Conservation (phyloP, 2,888 invertebrate species). For the Xanthia icteritia region DNA sequence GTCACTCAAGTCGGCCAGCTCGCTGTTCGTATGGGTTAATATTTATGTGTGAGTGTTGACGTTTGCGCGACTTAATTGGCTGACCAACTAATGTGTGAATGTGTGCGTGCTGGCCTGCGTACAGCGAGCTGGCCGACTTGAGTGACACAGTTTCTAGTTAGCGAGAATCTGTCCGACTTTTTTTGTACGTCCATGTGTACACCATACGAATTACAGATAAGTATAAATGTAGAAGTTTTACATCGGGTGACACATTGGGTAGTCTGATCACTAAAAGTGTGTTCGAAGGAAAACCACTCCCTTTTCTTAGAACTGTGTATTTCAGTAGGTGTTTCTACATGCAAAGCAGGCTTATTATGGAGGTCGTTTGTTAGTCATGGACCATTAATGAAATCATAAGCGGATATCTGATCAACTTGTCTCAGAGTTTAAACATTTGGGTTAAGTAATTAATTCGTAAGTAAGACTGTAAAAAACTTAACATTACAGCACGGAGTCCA, state of each 20-base stretch:
- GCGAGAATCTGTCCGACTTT: no score
- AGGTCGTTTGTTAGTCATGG: constrained; percentile 43
- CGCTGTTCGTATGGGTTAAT: no score
- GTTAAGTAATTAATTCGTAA: neutral
- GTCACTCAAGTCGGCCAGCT: no score
- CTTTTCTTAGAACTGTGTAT: constrained; percentile 27
- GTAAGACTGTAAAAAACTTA: neutral
- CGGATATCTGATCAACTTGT: constrained; percentile 24
- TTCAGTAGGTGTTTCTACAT: constrained; percentile 43
- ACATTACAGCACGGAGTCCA: no score
- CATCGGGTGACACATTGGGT: neutral
- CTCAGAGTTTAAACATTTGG: constrained; percentile 5
- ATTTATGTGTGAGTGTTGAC: no score
- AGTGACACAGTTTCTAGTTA: no score
- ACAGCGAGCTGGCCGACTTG: no score
- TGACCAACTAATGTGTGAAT: no score
- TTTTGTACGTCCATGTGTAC: no score
- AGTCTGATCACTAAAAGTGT: neutral
- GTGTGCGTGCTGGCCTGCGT: no score
- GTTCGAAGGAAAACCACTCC: constrained; percentile 18
- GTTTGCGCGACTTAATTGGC: no score
- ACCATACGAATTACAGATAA: neutral
- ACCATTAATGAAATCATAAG: constrained; percentile 20
- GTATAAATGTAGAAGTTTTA: neutral
- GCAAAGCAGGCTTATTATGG: neutral